Conservation (phyloP, 2,797 vertebrate species). For the Alfaro cultratus region DNA sequence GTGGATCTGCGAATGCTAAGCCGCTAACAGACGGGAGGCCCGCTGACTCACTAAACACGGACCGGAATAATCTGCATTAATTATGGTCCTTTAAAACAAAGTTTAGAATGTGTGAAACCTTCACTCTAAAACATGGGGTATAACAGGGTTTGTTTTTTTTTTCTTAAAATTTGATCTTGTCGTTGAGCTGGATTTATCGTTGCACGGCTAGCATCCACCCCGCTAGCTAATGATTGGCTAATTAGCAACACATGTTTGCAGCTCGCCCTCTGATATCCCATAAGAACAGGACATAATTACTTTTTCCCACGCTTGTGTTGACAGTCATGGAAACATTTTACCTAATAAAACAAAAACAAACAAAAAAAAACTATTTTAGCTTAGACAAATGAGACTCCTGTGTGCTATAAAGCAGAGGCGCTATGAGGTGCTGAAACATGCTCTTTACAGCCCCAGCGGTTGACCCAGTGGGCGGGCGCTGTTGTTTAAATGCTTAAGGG, state of each 20-base stretch:
- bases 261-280: background rate
- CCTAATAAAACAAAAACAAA: background rate
- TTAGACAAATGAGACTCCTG: conserved; percentile 30
- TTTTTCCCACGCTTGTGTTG: background rate
- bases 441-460: conserved; percentile 26
- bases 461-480: conserved; percentile 43
- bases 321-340: background rate
- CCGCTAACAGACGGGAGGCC: background rate
- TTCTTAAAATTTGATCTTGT: background rate
- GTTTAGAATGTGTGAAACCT: background rate
- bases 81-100: background rate
- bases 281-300: background rate
- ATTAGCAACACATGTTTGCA: background rate
- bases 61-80: background rate
- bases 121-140: background rate
- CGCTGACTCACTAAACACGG: background rate
- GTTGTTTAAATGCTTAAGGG: conserved; percentile 62
- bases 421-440: conserved; percentile 44
- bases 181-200: background rate
- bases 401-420: conserved; percentile 31
- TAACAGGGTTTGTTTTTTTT: background rate
- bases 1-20: background rate
- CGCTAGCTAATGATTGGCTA: background rate
- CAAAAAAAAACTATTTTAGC: conserved; percentile 19
- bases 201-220: background rate